Base-by-base conservation (phyloP, 1,140 invertebrate species). In the Meteorus sp. region DNA sequence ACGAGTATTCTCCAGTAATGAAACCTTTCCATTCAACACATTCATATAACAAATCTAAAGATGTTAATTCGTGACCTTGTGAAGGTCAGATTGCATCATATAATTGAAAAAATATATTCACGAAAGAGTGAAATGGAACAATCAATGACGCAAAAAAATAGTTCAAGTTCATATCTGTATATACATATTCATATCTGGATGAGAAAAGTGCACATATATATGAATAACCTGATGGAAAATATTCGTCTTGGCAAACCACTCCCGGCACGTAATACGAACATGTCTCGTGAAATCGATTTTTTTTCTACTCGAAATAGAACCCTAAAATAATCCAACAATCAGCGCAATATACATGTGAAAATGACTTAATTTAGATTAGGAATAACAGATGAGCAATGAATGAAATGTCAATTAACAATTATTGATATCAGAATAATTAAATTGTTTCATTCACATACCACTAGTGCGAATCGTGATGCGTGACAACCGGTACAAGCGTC, bases 371-470 rank as follows among this genome's bases (percentile, higher is more conserved):
- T 39, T n/a, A n/a, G 41, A 39, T 44, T 62, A 43, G 43, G n/a
- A 37, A 25, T 11, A 39, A 13, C 11, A 25, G 0, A 8, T 37
- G 52, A 11, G 3, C 19, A 22, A 22, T 47, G n/a, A 17, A 13
- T 45, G 20, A 15, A 31, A 15, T 19, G 15, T 8, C n/a, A 11
- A 52, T 35, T 35, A 5, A 15, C 0, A 13, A 47, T 47, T 23
- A 29, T 5, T 47, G 29, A 19, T 35, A 52, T 53, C n/a, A 39
- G 2, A 39, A 53, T 25, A 50, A 9, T 25, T 31, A 4, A 33
- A 29, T 58, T 25, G 19, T 29, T 29, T 23, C 54, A 58, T 55
- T 37, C 53, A 57, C 61, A 70, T 59, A 69, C 68, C 67, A 64
- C 43, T 45, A 6, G 51, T 20, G n/a, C n/a, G n/a, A n/a, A n/a